A percentile compares a stretch with the other conserved stretches of the same genome.
Evolutionary conservation across 2,113 vertebrate species (phyloP).

Genomic region (Callaeas wilsoni): DNA sequence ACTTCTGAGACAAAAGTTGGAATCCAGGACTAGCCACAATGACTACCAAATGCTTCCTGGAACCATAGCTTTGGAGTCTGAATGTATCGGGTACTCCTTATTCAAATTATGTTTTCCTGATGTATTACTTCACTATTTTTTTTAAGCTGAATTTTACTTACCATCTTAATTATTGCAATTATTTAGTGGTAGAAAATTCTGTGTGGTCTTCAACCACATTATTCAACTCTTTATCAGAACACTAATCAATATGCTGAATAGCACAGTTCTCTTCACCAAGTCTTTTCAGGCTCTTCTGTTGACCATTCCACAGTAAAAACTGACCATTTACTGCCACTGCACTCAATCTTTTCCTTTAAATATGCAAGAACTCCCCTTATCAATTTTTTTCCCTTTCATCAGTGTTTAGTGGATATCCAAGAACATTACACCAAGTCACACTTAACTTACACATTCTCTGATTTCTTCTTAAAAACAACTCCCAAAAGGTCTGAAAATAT

Average conservation of each 20-base stretch:
- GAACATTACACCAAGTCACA: background rate
- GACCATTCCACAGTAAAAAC: background rate
- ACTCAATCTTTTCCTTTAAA: background rate
- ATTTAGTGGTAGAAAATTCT: background rate
- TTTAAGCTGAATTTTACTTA: background rate
- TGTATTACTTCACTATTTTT: background rate
- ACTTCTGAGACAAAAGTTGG: background rate
- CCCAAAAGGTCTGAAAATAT: background rate
- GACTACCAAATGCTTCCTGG: background rate
- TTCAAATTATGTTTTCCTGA: background rate
- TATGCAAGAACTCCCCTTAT: background rate
- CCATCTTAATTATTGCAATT: background rate
- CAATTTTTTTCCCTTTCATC: background rate
- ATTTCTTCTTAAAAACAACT: background rate
- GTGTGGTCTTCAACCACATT: background rate
- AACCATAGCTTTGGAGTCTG: background rate
- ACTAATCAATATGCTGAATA: background rate
- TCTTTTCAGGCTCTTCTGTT: background rate
- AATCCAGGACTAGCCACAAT: background rate
- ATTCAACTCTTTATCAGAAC: background rate
- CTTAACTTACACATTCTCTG: background rate
- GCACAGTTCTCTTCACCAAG: background rate
- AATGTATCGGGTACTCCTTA: rapidly evolving
- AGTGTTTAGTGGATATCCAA: background rate
- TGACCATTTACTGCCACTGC: background rate